Evolutionary conservation across 2,113 vertebrate species (phyloP), one percentile per base, ranked within the genome.

Genomic region (Rhineura floridana): DNA sequence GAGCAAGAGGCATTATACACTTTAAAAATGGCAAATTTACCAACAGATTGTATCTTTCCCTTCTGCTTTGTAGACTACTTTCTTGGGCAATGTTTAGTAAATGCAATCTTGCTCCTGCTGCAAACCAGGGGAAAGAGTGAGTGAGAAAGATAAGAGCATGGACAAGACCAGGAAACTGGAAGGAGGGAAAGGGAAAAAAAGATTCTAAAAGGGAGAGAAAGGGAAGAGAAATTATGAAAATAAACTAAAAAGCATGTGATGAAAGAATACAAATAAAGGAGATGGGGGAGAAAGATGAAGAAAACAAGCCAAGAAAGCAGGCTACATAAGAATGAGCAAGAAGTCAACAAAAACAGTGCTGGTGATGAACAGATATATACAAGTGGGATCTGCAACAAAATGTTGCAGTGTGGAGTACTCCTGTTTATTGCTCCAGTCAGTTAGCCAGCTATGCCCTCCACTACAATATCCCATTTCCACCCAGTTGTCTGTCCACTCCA

Each of bases 1-100:
- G 69, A 78, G 46, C 79, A 88, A 44, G 55, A 67, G 90, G 91
- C 48, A 78, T 87, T 93, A 92, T 90, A 87, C 85, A 83, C 72
- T 88, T 93, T 93, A 92, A 94, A 89, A 93, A 90, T 73, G 79
- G 86, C 28, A 92, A 91, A 91, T 92, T 93, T 87, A 91, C 75
- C 81, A 87, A 72, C 70, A 93, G 84, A 87, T 65, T 90, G 17
- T 84, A 88, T 86, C 92, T 73, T 59, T 81, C 90, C 82, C 39
- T 73, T 55, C 46, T 89, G 1, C 73, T 90, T 91, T 36, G 50
- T 70, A 91, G 46, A 90, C 69, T 87, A 83, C 21, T 82, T 91
- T 81, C 55, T 80, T 79, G 88, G 55, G 85, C 69, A 84, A 75
- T 90, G 87, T 95, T 93, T 77, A 88, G 75, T 73, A 69, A 87